Evolutionary conservation across 2,797 vertebrate species (phyloP).

Genomic region (Alosa sapidissima): DNA sequence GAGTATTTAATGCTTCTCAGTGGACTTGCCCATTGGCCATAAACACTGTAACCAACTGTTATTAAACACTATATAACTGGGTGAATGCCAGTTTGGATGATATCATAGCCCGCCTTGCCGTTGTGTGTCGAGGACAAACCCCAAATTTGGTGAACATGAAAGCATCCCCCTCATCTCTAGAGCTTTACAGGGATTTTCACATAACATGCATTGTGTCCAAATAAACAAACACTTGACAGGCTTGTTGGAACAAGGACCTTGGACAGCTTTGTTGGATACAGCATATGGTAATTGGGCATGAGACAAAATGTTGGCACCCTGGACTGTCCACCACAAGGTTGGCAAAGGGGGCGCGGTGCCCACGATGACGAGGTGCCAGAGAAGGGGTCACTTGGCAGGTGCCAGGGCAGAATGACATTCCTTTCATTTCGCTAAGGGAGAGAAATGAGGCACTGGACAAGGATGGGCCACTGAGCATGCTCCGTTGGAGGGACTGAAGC

Average conservation of each 20-base stretch:
- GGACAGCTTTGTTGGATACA: slow-evolving; percentile 69
- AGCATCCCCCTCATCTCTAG: not conserved
- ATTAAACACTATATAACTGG: not conserved
- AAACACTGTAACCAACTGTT: not conserved
- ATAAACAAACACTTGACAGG: slow-evolving; percentile 64
- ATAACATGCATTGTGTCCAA: not conserved
- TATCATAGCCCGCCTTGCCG: not conserved
- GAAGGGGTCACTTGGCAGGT: slow-evolving; percentile 74
- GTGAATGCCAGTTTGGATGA: not conserved
- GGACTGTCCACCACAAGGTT: slow-evolving; percentile 66
- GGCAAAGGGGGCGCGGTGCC: slow-evolving; percentile 69
- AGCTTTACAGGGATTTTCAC: not conserved
- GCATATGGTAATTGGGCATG: slow-evolving; percentile 75
- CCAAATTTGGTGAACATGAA: slow-evolving; percentile 5
- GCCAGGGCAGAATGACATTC: slow-evolving; percentile 66
- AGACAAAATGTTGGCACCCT: slow-evolving; percentile 71
- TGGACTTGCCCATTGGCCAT: not conserved
- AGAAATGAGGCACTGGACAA: slow-evolving; percentile 20
- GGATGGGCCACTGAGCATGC: not conserved
- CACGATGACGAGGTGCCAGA: slow-evolving; percentile 67
- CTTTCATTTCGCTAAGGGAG: slow-evolving; percentile 43
- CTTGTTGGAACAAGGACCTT: slow-evolving; percentile 74
- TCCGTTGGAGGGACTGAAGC: slow-evolving; percentile 14
- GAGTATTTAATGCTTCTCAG: not conserved
- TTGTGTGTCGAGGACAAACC: not conserved